Evolutionary conservation across 2,113 vertebrate species (phyloP).

Genomic region (Semnornis frantzii): DNA sequence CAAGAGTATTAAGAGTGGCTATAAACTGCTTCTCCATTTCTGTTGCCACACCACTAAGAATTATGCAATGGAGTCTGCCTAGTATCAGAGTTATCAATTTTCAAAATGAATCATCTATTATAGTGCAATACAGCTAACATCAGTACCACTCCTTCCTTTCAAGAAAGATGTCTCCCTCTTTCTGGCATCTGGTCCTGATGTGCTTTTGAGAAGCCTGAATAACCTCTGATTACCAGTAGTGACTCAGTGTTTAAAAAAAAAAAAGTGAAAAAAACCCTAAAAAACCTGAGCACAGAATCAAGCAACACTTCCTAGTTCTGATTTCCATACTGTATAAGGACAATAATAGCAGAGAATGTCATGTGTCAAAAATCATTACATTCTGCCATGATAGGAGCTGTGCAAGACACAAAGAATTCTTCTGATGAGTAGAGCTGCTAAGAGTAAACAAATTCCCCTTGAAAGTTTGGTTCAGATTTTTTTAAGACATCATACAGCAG

Average conservation of each 20-base stretch:
- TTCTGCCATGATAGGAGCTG: neutral
- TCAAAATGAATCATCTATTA: constrained; percentile 29
- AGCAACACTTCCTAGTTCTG: constrained; percentile 12
- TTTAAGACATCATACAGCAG: neutral
- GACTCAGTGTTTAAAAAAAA: neutral
- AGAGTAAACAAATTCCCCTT: constrained; percentile 23
- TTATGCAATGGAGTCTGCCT: neutral
- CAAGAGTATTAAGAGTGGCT: neutral
- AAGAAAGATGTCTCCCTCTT: constrained; percentile 4
- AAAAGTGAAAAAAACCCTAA: neutral
- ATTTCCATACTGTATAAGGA: neutral
- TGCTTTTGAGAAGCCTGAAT: constrained; percentile 60
- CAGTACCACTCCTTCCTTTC: neutral
- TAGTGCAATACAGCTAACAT: constrained; percentile 22
- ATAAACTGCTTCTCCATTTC: neutral
- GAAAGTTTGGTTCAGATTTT: neutral
- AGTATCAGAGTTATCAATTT: constrained; percentile 10
- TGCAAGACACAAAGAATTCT: neutral
- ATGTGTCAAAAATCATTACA: neutral
- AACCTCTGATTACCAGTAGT: constrained; percentile 53
- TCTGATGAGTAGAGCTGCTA: neutral
- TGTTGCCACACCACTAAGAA: constrained; percentile 12
- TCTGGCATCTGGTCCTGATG: constrained; percentile 42
- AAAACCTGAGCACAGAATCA: neutral
- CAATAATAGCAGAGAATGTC: constrained; percentile 2